Evolutionary conservation across 2,797 vertebrate species (phyloP).

Genomic region (Malacoctenus gilli): DNA sequence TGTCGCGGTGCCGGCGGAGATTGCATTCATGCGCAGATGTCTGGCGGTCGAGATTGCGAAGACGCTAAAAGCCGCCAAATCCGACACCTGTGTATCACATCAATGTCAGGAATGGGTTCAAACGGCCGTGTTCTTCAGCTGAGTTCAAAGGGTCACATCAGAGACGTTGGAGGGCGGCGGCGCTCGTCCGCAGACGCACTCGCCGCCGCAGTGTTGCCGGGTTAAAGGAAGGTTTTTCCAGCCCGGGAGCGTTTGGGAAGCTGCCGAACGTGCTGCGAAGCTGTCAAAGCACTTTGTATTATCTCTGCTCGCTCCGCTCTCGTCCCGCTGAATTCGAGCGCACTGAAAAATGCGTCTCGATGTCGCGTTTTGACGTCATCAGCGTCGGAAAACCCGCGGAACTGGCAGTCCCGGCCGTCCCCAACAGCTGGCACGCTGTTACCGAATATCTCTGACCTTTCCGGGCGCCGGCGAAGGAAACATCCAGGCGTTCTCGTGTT

Average conservation of each 20-base stretch:
- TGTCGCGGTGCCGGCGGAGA: too few relatives aligned
- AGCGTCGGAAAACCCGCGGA: background rate
- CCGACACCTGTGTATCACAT: background rate
- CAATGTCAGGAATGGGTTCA: background rate
- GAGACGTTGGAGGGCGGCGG: background rate
- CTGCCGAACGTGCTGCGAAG: constrained; percentile 31
- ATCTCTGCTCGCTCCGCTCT: background rate
- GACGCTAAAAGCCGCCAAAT: background rate
- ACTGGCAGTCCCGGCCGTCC: background rate
- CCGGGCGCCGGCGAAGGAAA: constrained; percentile 2
- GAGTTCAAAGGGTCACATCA: constrained; percentile 6
- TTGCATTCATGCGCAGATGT: too few relatives aligned
- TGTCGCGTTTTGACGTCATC: background rate
- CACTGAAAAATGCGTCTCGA: background rate
- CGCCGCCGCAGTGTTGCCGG: constrained; percentile 9
- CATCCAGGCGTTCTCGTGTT: constrained; percentile 19
- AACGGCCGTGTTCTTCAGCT: background rate
- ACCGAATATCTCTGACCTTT: background rate
- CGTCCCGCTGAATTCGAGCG: constrained; percentile 2
- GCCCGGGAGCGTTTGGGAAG: constrained; percentile 37
- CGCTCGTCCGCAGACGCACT: constrained; percentile 16
- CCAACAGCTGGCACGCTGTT: background rate
- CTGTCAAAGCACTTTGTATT: constrained; percentile 21
- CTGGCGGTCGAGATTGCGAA: too few relatives aligned
- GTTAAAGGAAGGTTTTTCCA: constrained; percentile 45